Percentiles rank a stretch among this genome's conserved stretches.
Conservation (phyloP, 2,113 vertebrate species). For the Protobothrops flavoviridis region DNA sequence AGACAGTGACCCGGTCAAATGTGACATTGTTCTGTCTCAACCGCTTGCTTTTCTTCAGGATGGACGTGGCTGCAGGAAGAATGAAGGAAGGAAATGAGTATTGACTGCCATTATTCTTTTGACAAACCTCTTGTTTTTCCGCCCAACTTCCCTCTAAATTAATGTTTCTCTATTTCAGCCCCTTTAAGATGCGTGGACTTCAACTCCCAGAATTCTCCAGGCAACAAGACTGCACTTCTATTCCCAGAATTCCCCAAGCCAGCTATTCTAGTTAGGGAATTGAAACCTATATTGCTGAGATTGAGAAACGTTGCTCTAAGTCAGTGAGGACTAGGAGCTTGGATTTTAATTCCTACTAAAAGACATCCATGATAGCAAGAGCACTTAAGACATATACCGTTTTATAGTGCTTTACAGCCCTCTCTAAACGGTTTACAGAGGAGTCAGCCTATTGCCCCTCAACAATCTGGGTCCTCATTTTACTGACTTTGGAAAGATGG, state of each 20-base stretch:
- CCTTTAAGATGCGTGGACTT: not conserved
- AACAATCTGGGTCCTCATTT: not conserved
- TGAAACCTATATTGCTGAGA: too few species aligned
- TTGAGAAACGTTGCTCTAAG: not conserved
- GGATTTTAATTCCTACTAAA: not conserved
- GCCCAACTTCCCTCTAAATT: not conserved
- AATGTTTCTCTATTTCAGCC: not conserved
- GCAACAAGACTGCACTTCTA: not conserved
- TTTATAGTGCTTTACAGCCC: too few species aligned
- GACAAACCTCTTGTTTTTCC: not conserved
- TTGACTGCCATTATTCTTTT: not conserved
- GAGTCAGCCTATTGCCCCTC: too few species aligned
- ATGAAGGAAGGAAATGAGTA: not conserved
- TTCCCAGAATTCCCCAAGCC: not conserved
- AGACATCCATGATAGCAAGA: not conserved
- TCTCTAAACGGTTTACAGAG: too few species aligned
- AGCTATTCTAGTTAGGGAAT: not conserved
- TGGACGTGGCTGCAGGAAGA: constrained; percentile 78
- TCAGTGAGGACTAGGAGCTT: not conserved
- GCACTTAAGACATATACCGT: too few species aligned
- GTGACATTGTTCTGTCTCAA: constrained; percentile 79
- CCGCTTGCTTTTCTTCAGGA: constrained; percentile 87
- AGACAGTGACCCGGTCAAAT: constrained; percentile 91
- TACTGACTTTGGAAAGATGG: not conserved
- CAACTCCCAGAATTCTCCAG: not conserved